Base-by-base conservation (phyloP, 2,113 vertebrate genomes). In the Ceyx melanurus region DNA sequence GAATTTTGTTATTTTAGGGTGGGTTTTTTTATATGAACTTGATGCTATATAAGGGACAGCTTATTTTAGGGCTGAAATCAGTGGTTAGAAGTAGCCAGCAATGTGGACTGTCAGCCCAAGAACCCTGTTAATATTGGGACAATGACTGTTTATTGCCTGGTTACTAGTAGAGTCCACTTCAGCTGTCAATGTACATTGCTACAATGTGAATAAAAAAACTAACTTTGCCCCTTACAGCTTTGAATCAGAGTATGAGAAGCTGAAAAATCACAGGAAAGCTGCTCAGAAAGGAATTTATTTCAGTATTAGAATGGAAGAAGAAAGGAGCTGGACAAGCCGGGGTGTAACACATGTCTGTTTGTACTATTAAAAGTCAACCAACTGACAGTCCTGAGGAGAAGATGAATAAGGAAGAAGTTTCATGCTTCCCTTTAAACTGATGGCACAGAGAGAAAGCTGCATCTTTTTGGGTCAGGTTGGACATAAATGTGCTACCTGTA, bases 291-390 rank as follows among this genome's bases (percentile, higher is more conserved):
- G 2, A 42, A 15, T 78, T 61, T 46, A 9, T 43, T 28, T 62
- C 9, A 54, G 1, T 25, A 15, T 51, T 62, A 31, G 23, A 72
- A 65, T 45, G 6, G 40, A 87, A 90, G 25, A 71, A 51, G 37
- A 66, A 64, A 64, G 46, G 54, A 90, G 15, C 4, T 75, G 43
- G 26, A 50, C 21, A 42, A 65, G 23, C 7, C 26, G 16, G 23
- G 3, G 1, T 73, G 21, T 66, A 37, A 33, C 15, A 7, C 0
- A 0, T 2, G 3, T 31, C 45, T 71, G 3, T 81, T 3, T 25
- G 35, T 53, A 42, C 13, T 7, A 2, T 10, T 65, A 35, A 51
- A 74, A 35, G 18, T 35, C 45, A 84, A 20, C 4, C 17, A 62
- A 9, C 6, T 29, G 35, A 7, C 19, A 21, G 15, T 54, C 16